Conservation (phyloP, 2,113 vertebrate species). For the Xiphias gladius region DNA sequence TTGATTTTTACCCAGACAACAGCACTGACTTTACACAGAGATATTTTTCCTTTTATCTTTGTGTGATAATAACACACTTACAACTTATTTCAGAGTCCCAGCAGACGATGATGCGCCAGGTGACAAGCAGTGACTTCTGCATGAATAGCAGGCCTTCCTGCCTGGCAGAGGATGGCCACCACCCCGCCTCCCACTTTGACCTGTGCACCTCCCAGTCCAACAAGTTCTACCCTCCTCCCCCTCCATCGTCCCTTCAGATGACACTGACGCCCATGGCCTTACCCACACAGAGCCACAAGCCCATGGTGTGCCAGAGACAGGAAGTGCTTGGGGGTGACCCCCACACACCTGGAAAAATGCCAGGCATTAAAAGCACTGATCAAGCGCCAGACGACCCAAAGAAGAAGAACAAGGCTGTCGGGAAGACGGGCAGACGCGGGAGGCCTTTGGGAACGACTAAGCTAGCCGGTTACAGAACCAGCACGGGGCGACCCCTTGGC, state of each 20-base stretch:
- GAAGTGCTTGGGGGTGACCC: conserved; percentile 86
- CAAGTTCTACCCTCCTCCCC: conserved; percentile 91
- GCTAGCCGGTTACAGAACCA: conserved; percentile 97
- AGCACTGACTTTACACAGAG: neutral
- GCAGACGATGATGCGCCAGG: conserved; percentile 98
- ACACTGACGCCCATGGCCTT: conserved; percentile 79
- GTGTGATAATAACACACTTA: conserved; percentile 4
- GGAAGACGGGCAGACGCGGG: conserved; percentile 93
- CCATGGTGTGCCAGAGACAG: conserved; percentile 92
- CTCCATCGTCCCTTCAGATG: conserved; percentile 85
- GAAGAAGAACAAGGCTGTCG: conserved; percentile 92
- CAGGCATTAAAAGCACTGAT: conserved; percentile 86
- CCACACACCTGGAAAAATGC: conserved; percentile 82
- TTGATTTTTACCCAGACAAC: neutral
- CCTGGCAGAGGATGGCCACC: conserved; percentile 91
- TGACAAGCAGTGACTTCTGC: conserved; percentile 93
- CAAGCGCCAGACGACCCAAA: conserved; percentile 90
- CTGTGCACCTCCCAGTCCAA: conserved; percentile 91
- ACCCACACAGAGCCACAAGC: conserved; percentile 88
- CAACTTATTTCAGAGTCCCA: conserved; percentile 68
- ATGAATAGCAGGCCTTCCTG: conserved; percentile 93
- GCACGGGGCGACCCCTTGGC: conserved; percentile 96
- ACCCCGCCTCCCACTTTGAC: conserved; percentile 91
- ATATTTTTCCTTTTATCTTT: neutral
- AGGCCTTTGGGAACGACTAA: conserved; percentile 97